Evolutionary conservation across 1,140 invertebrate genomes (phyloP).

Genomic region (Drosophila ambigua): DNA sequence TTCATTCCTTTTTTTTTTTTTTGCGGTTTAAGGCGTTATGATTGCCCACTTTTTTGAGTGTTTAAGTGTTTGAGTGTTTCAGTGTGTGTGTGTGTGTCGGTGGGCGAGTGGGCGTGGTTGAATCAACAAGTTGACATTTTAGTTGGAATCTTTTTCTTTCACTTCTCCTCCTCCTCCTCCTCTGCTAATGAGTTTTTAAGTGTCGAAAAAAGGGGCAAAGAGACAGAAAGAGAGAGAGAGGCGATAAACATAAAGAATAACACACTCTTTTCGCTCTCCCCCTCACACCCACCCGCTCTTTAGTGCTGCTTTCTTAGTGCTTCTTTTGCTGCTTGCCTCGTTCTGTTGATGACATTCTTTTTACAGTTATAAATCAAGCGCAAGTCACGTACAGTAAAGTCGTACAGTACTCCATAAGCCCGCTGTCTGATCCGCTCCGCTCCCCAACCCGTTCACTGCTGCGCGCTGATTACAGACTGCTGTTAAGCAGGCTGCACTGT

Average conservation of each 20-base stretch:
- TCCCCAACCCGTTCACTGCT: too few relatives aligned
- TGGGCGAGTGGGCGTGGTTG: conserved; percentile 39
- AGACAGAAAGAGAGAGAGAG: not conserved
- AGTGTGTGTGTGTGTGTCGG: conserved; percentile 26
- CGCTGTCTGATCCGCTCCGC: too few relatives aligned
- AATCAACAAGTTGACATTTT: conserved; percentile 55
- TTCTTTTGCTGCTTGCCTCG: conserved; percentile 28
- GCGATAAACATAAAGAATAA: conserved; percentile 29
- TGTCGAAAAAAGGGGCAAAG: conserved; percentile 16
- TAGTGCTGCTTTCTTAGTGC: conserved; percentile 29
- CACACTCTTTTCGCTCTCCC: too few relatives aligned
- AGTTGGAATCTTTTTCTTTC: conserved; percentile 28
- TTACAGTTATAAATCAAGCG: conserved; percentile 58
- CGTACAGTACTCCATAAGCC: too few relatives aligned
- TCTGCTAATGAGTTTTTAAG: conserved; percentile 61
- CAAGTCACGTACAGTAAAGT: conserved; percentile 49
- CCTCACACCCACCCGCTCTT: not conserved
- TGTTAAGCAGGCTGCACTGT: not conserved
- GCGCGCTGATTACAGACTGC: conserved; percentile 12
- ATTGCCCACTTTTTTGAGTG: conserved; percentile 8
- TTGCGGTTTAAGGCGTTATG: conserved; percentile 50
- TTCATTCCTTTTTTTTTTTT: conserved; percentile 7
- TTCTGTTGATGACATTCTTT: conserved; percentile 54
- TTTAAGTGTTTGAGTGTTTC: not conserved
- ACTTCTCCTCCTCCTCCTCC: conserved; percentile 1